Conservation (phyloP, 1,140 invertebrate genomes). For the Heliothis virescens region DNA sequence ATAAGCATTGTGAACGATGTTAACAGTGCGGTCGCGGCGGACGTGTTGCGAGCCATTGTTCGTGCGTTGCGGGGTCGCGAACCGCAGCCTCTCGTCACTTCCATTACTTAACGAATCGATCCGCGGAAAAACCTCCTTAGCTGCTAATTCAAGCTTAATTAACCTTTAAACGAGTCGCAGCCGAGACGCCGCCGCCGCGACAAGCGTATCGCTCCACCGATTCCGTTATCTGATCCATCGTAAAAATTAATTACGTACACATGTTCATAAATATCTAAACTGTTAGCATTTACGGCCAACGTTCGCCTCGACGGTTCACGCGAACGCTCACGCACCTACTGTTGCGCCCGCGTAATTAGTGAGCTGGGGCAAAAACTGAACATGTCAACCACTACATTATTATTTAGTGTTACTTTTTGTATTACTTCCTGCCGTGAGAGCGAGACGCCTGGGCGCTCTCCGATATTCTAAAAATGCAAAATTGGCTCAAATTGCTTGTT, state of each 20-base stretch:
- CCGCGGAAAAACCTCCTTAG: constrained; percentile 55
- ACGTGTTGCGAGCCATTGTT: constrained; percentile 56
- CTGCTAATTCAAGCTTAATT: constrained; percentile 68
- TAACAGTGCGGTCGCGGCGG: constrained; percentile 56
- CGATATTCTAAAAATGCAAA: constrained; percentile 82
- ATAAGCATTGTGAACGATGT: constrained; percentile 58
- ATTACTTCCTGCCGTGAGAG: constrained; percentile 74
- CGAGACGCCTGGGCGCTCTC: constrained; percentile 74
- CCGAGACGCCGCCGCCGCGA: constrained; percentile 62
- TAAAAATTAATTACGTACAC: constrained; percentile 85
- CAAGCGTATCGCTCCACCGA: constrained; percentile 74
- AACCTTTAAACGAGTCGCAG: constrained; percentile 65
- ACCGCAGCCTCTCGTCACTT: constrained; percentile 52
- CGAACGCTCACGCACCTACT: constrained; percentile 68
- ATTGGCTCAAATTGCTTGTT: constrained; percentile 85
- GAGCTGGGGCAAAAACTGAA: constrained; percentile 68
- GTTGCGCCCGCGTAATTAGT: constrained; percentile 66
- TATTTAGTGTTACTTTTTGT: constrained; percentile 80
- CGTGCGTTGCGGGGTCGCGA: constrained; percentile 53
- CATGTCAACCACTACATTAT: constrained; percentile 78
- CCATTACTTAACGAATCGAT: constrained; percentile 52
- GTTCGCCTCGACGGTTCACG: constrained; percentile 67
- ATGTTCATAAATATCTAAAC: constrained; percentile 84
- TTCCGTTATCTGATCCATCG: constrained; percentile 80
- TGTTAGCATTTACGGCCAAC: constrained; percentile 74